phyloP scores from a whole-genome alignment of 2,888 invertebrate genomes.

The Drosophila pseudotakahashii region DNA sequence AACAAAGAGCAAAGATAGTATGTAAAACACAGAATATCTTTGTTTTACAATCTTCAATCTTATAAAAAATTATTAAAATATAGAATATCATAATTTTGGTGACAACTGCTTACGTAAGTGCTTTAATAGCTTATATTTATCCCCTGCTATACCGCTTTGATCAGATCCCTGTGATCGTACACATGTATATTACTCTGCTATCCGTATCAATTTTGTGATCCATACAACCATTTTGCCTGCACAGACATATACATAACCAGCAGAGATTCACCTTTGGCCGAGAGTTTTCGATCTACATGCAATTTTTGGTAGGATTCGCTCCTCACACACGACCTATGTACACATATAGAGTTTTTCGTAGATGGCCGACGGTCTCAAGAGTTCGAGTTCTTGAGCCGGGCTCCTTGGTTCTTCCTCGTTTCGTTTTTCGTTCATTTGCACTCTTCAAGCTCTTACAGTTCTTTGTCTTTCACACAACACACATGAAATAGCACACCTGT shows the following conservation, averaged over 20 bases:
- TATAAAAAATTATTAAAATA: not conserved
- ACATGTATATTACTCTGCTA: not conserved
- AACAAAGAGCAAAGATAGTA: not conserved
- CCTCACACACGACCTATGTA: slow-evolving; percentile 20
- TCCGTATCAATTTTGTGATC: slow-evolving; percentile 6
- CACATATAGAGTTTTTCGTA: slow-evolving; percentile 24
- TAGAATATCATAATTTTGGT: not conserved
- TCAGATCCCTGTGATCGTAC: not conserved
- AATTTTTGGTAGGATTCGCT: slow-evolving; percentile 22
- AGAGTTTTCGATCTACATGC: slow-evolving; percentile 4
- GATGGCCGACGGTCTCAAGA: slow-evolving; percentile 3
- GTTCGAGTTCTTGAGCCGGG: slow-evolving; percentile 7
- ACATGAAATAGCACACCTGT: slow-evolving; percentile 18
- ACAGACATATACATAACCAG: slow-evolving; percentile 30
- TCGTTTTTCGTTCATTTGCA: slow-evolving; percentile 21
- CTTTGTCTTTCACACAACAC: slow-evolving; percentile 17
- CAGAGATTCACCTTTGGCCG: slow-evolving; percentile 7
- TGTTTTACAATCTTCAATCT: not conserved
- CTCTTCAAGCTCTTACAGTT: not conserved
- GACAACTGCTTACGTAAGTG: not conserved
- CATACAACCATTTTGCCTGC: slow-evolving; percentile 17
- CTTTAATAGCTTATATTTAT: not conserved
- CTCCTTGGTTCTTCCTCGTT: slow-evolving; percentile 10
- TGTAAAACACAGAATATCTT: too few relatives aligned
- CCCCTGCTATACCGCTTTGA: not conserved